phyloP scores from a whole-genome alignment of 1,140 invertebrate genomes.

The Bombus haemorrhoidalis region DNA sequence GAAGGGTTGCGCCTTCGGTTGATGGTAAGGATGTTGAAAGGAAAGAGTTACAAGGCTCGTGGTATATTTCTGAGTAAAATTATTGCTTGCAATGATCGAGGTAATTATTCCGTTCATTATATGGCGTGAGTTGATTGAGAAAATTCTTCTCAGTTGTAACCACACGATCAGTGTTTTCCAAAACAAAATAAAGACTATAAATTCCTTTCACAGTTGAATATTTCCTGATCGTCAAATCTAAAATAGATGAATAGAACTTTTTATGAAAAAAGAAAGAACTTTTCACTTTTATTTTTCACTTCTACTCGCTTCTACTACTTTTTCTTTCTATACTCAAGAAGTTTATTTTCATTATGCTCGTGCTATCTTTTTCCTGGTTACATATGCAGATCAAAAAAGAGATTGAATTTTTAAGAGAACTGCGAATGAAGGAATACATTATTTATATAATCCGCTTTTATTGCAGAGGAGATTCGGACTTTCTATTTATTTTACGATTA shows the following conservation, averaged over 20 bases:
- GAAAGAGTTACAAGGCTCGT: slow-evolving; percentile 69
- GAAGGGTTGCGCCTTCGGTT: slow-evolving; percentile 46
- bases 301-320: not conserved
- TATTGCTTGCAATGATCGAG: slow-evolving; percentile 69
- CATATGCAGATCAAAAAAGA: not conserved
- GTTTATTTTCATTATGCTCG: not conserved
- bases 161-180: not conserved
- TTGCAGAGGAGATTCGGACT: not conserved
- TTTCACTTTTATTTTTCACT: not conserved
- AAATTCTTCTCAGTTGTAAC: not conserved
- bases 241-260: too few relatives aligned
- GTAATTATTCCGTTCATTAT: slow-evolving; percentile 23
- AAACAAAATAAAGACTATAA: too few relatives aligned
- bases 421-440: not conserved
- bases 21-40: slow-evolving; percentile 49
- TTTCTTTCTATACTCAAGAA: not conserved
- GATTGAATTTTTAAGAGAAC: not conserved
- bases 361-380: not conserved
- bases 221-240: too few relatives aligned
- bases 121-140: not conserved
- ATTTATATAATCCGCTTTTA: not conserved
- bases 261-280: not conserved
- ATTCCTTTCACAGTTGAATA: not conserved
- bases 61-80: slow-evolving; percentile 63
- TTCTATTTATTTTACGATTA: not conserved